These are phyloP conservation scores for Tolypeutes matacus DNA, from an alignment of 2,797 vertebrate genomes.

Conservation along the genomic window DNA sequence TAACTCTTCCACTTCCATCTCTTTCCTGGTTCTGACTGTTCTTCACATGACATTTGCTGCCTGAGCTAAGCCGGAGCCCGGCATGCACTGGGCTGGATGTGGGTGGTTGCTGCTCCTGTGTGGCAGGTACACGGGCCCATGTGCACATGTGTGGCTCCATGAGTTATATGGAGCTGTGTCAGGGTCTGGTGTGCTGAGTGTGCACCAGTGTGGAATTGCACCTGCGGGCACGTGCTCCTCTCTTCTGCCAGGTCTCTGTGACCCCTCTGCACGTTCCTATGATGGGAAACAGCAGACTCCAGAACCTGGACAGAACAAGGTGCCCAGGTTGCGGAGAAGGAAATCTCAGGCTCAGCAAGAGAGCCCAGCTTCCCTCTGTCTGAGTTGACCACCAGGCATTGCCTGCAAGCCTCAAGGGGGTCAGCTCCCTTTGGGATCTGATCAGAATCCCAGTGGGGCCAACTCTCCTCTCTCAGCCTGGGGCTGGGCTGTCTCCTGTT, in stretches of 20 bases:
- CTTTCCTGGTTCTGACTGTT: constrained; percentile 37
- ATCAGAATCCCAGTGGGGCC: background rate
- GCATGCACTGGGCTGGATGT: accelerated
- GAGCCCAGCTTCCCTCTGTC: background rate
- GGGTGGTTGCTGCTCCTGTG: background rate
- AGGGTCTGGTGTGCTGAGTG: background rate
- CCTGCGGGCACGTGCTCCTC: background rate
- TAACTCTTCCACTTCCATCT: background rate
- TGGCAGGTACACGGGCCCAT: too few relatives aligned
- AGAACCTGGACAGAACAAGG: background rate
- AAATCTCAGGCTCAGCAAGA: background rate
- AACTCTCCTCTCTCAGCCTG: background rate
- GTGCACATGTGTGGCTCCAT: background rate
- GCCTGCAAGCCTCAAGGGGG: background rate
- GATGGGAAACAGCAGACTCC: background rate
- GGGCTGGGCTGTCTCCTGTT: background rate
- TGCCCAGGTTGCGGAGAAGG: background rate
- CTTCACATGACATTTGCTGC: background rate
- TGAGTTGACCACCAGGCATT: background rate
- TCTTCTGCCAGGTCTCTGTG: background rate
- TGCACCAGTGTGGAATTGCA: background rate
- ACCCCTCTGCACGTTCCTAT: background rate
- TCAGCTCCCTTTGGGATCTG: background rate
- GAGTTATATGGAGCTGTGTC: background rate
- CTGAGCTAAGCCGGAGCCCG: background rate